Percentiles rank a stretch among this genome's conserved stretches.
Evolutionary conservation across 2,888 invertebrate genomes (phyloP).

Genomic region (Thymelicus acteon): DNA sequence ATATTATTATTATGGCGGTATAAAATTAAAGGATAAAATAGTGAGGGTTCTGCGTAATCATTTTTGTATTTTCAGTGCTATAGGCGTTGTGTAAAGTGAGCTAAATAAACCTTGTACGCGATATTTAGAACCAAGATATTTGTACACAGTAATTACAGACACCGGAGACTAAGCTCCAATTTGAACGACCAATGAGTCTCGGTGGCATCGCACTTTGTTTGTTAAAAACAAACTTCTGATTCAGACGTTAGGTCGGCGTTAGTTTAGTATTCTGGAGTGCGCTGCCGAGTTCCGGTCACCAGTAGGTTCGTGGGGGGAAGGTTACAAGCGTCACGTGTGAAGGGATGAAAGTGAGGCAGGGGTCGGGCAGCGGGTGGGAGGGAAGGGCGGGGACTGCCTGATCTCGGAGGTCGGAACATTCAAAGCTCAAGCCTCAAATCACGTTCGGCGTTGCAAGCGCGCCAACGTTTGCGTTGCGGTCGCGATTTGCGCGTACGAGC

Average conservation of each 20-base stretch:
- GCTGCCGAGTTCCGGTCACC: conserved; percentile 18
- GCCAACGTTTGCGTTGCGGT: conserved; percentile 48
- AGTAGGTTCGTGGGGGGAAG: conserved; percentile 33
- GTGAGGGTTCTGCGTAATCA: no score
- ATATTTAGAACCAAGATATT: no score
- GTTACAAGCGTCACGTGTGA: conserved; percentile 41
- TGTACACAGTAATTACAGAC: not conserved
- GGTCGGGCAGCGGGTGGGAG: conserved; percentile 50
- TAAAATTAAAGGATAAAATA: no score
- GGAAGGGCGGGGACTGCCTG: conserved; percentile 59
- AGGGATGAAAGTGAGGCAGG: conserved; percentile 44
- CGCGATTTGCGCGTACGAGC: conserved; percentile 44
- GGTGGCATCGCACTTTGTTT: conserved; percentile 3
- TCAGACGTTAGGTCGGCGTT: conserved; percentile 12
- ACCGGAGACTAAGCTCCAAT: not conserved
- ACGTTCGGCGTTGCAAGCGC: conserved; percentile 69
- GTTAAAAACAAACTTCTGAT: conserved; percentile 22
- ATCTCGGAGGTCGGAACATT: conserved; percentile 54
- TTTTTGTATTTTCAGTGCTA: no score
- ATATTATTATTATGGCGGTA: no score
- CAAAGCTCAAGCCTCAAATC: conserved; percentile 58
- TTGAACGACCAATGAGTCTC: not conserved
- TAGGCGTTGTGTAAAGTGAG: no score
- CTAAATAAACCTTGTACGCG: no score
- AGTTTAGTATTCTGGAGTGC: conserved; percentile 40